Conservation (phyloP, 1,140 invertebrate species). For the Eulimnadia texana region DNA sequence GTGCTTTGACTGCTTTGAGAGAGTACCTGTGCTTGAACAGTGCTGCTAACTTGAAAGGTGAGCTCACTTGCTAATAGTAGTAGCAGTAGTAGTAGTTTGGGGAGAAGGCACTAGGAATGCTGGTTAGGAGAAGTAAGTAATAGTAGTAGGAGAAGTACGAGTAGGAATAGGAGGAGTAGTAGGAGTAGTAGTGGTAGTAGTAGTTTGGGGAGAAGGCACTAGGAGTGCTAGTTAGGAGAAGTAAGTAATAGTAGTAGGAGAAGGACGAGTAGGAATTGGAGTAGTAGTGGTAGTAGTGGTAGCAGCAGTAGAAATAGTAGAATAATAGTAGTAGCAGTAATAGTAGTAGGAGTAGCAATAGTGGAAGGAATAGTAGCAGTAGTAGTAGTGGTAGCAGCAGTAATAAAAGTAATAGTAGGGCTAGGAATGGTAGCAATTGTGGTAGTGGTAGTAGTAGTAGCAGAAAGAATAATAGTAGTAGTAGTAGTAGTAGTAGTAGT, state of each 20-base stretch:
- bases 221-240: neutral
- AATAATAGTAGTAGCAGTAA: neutral
- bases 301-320: neutral
- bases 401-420: neutral
- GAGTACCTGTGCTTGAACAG: conserved; percentile 7
- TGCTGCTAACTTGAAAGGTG: conserved; percentile 6
- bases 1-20: neutral
- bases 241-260: neutral
- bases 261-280: neutral
- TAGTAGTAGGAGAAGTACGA: neutral
- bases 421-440: neutral
- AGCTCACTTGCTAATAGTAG: neutral
- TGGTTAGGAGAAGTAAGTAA: neutral
- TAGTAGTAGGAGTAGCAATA: neutral
- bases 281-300: neutral
- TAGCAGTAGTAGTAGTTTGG: neutral
- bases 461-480: neutral
- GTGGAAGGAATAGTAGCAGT: neutral
- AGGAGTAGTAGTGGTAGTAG: neutral
- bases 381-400: neutral
- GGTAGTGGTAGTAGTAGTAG: neutral
- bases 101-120: neutral
- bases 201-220: neutral
- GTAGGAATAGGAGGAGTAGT: neutral
- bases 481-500: neutral